Conservation (phyloP, 1,140 invertebrate species). For the Drosophila tsacasi region DNA sequence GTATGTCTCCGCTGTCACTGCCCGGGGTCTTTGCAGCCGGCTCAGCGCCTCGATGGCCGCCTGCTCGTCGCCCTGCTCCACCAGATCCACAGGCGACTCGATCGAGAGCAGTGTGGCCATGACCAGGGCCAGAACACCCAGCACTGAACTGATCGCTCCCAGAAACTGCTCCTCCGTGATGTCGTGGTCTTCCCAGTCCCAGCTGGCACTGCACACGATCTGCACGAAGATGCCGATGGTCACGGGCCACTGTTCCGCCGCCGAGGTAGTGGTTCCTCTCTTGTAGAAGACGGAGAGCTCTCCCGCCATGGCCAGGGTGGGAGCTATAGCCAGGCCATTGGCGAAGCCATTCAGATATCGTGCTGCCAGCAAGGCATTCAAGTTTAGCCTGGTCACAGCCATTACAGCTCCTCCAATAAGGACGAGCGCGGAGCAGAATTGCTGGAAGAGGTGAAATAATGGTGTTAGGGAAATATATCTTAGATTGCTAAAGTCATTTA, state of each 20-base stretch:
- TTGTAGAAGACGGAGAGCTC: constrained; percentile 66
- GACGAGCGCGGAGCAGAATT: constrained; percentile 52
- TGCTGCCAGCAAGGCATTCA: constrained; percentile 46
- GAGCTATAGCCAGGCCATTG: constrained; percentile 59
- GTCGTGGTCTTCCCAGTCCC: constrained; percentile 31
- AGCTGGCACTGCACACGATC: constrained; percentile 52
- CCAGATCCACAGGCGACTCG: constrained; percentile 67
- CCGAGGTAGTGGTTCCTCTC: constrained; percentile 48
- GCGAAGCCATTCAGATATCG: constrained; percentile 66
- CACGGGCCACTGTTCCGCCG: constrained; percentile 53
- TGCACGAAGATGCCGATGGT: constrained; percentile 66
- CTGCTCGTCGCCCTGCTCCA: constrained; percentile 47
- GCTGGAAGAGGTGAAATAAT: constrained; percentile 16
- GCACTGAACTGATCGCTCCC: constrained; percentile 50
- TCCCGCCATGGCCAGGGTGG: constrained; percentile 55
- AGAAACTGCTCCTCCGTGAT: constrained; percentile 54
- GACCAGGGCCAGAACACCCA: constrained; percentile 46
- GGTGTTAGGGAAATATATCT: neutral
- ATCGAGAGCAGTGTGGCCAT: constrained; percentile 49
- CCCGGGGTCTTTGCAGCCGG: constrained; percentile 57
- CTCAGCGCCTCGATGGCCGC: constrained; percentile 62
- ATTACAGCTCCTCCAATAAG: constrained; percentile 54
- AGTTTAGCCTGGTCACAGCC: constrained; percentile 6
- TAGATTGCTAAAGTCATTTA: neutral
- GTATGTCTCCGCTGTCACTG: constrained; percentile 68